Percentiles rank a stretch among this genome's conserved stretches.
These are phyloP conservation scores for Pangasius sanitwongsei DNA, from an alignment of 2,797 vertebrate genomes.

Conservation along the genomic window DNA sequence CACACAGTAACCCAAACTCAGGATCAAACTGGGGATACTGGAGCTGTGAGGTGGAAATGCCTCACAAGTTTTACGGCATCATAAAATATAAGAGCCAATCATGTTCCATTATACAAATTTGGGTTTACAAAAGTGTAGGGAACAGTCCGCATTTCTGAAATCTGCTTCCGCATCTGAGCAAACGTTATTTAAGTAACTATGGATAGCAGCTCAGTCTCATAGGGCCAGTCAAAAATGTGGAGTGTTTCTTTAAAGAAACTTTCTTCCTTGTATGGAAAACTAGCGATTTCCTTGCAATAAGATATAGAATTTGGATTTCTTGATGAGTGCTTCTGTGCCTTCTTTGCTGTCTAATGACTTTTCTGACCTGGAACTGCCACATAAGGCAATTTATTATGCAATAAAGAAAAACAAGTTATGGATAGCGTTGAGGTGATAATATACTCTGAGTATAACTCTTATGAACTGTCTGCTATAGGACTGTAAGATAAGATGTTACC, in stretches of 20 bases:
- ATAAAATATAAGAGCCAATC: neutral
- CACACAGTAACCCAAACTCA: neutral
- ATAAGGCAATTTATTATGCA: neutral
- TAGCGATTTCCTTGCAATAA: neutral
- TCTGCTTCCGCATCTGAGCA: neutral
- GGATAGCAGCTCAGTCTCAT: neutral
- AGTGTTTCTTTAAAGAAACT: neutral
- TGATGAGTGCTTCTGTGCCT: neutral
- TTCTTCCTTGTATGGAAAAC: neutral
- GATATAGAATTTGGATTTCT: neutral
- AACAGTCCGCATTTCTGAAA: neutral
- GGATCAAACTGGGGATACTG: neutral
- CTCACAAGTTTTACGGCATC: neutral
- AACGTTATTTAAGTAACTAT: neutral
- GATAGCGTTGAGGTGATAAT: neutral
- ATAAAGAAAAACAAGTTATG: neutral
- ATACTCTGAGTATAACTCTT: neutral
- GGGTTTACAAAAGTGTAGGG: neutral
- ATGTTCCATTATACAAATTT: neutral
- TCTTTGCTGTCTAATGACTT: constrained; percentile 1
- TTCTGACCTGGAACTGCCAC: neutral
- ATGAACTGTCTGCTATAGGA: neutral
- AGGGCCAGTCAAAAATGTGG: neutral
- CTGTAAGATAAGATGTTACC: constrained; percentile 66
- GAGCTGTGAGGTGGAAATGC: neutral